Evolutionary conservation across 2,888 invertebrate species (phyloP).

Genomic region (Calephelis perditalis): DNA sequence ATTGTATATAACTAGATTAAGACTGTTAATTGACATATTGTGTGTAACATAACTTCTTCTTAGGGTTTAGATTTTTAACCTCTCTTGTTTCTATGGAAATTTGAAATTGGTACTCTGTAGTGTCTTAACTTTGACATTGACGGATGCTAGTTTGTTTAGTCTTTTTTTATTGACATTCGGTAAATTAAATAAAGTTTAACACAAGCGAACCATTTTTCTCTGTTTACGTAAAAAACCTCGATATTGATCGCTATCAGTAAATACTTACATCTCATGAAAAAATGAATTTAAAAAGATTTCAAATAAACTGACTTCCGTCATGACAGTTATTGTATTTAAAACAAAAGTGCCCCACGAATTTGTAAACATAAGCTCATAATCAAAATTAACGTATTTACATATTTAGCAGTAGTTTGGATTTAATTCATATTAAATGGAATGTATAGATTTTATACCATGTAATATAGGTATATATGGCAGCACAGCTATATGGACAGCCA

Average conservation of each 20-base stretch:
- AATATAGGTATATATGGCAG: slow-evolving; percentile 33
- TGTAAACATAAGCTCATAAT: slow-evolving; percentile 57
- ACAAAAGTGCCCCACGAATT: slow-evolving; percentile 70
- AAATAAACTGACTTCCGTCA: slow-evolving; percentile 36
- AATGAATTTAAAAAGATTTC: not conserved
- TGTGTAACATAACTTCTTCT: slow-evolving; percentile 49
- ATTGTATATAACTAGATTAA: slow-evolving; percentile 52
- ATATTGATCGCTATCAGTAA: too few species aligned
- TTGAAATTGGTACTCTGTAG: slow-evolving; percentile 38
- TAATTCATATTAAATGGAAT: slow-evolving; percentile 50
- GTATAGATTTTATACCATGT: slow-evolving; percentile 47
- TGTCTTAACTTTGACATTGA: slow-evolving; percentile 22
- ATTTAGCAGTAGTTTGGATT: slow-evolving; percentile 60
- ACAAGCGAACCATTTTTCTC: too few species aligned
- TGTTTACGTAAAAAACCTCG: too few species aligned
- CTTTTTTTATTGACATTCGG: too few species aligned
- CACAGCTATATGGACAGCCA: slow-evolving; percentile 26
- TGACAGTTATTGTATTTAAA: slow-evolving; percentile 39
- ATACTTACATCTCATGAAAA: too few species aligned
- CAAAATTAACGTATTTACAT: slow-evolving; percentile 57
- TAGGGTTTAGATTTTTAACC: slow-evolving; percentile 41
- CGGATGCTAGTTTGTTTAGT: slow-evolving; percentile 20
- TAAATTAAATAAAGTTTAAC: too few species aligned
- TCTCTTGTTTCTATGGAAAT: slow-evolving; percentile 47
- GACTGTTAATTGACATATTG: slow-evolving; percentile 52